Conservation (phyloP, 2,797 vertebrate species). For the Notamacropus eugenii region DNA sequence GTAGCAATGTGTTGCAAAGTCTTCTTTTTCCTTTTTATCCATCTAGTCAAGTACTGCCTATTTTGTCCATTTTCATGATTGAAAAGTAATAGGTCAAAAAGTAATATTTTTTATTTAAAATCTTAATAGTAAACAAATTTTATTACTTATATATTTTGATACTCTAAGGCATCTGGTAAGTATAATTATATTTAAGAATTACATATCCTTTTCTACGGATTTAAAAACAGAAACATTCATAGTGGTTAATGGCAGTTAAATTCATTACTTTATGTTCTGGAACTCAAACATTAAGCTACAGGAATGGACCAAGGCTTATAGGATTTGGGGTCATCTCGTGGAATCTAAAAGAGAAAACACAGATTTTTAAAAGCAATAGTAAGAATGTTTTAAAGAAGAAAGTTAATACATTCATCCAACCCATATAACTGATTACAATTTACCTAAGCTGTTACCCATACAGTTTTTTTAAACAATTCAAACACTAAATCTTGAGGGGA, state of each 20-base stretch:
- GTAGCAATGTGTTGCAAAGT: background rate
- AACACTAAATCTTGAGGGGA: background rate
- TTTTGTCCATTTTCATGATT: background rate
- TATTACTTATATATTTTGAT: background rate
- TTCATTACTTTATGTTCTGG: background rate
- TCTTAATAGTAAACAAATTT: background rate
- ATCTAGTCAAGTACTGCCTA: background rate
- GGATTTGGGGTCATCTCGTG: constrained; percentile 43
- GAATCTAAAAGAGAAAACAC: constrained; percentile 61
- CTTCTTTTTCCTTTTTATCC: constrained; percentile 9
- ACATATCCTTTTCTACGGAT: background rate
- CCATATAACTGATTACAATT: constrained; percentile 8
- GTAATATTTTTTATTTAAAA: constrained; percentile 25
- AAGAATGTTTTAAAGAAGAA: background rate
- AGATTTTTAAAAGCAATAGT: constrained; percentile 15
- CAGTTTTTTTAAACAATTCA: background rate
- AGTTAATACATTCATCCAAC: background rate
- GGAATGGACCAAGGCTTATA: constrained; percentile 49
- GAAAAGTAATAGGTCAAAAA: background rate
- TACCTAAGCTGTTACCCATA: background rate
- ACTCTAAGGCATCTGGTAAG: background rate
- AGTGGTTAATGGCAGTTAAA: background rate
- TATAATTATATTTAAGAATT: constrained; percentile 23
- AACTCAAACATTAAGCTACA: constrained; percentile 33
- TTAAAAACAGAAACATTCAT: constrained; percentile 29